Evolutionary conservation across 1,140 invertebrate species (phyloP).

Genomic region (Babylonia areolata): DNA sequence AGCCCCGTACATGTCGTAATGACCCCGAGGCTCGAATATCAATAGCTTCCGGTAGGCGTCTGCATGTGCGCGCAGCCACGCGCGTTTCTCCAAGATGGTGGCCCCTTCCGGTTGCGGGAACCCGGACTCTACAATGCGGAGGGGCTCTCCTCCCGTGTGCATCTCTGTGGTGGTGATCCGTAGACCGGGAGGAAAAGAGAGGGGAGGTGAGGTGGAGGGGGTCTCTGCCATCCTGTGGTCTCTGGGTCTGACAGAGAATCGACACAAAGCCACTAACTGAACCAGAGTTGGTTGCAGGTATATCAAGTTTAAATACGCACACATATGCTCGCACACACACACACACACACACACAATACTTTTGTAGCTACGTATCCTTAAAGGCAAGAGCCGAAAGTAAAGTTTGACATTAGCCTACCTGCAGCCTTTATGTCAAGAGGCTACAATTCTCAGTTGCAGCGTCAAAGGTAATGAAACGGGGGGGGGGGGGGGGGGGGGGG

Average conservation of each 20-base stretch:
- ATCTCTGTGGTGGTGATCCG: conserved; percentile 68
- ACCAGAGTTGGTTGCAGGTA: no score
- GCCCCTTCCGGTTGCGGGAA: conserved; percentile 58
- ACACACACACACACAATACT: no score
- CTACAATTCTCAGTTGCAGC: no score
- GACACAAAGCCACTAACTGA: no score
- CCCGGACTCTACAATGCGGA: conserved; percentile 70
- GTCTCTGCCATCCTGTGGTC: neutral
- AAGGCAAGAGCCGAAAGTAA: no score
- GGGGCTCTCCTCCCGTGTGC: conserved; percentile 72
- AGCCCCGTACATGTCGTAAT: conserved; percentile 73
- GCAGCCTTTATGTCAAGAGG: no score
- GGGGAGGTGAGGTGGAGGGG: neutral
- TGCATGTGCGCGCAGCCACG: conserved; percentile 53
- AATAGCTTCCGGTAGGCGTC: conserved; percentile 67
- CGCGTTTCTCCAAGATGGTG: conserved; percentile 68
- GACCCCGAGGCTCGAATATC: conserved; percentile 73
- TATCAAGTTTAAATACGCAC: no score
- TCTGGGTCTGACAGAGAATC: no score
- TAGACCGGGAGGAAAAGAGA: conserved; percentile 7
- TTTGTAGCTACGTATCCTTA: neutral
- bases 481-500: no score
- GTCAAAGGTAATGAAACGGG: no score
- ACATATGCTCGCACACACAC: no score
- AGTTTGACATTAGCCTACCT: no score